Evolutionary conservation across 2,113 vertebrate species (phyloP), one percentile per base, ranked within the genome.

Genomic region (Burhinus oedicnemus): DNA sequence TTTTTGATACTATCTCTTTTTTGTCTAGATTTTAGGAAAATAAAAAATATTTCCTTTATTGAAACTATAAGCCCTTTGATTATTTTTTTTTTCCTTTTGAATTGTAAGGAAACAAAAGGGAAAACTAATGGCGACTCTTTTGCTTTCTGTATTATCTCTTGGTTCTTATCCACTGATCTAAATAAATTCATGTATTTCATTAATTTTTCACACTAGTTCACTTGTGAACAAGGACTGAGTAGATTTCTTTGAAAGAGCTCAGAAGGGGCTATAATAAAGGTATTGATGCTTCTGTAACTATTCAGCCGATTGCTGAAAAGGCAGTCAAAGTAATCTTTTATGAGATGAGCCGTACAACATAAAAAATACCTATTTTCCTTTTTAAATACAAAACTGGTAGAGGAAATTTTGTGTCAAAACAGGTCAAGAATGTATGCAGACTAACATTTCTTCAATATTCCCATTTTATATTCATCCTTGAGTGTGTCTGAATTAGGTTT

Each of bases 1-100:
- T 47, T 57, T 62, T 78, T 66, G 1, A 21, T 68, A 13, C 18
- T n/a, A 2, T 49, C 2, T 64, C 2, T 5, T 1, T 5, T n/a
- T 89, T 36, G 8, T 40, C 7, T 51, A 27, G 9, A 29, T 90
- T 75, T 83, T 58, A 51, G 79, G 47, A 23, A 78, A 88, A 58
- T 58, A n/a, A 62, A 29, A 4, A 45, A 1, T 60, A 26, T 72
- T 79, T 81, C 9, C 20, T 87, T 38, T 27, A 16, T 2, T 91
- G n/a, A 64, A 83, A 58, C 5, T 15, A 1, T 23, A 70, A 77
- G n/a, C 6, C 5, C 6, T 83, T 87, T 36, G 3, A 15, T 45
- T n/a, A 58, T 30, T 85, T 64, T 30, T 85, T 42, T 7, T 4
- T 4, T 2, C 13, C 5, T 36, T 58, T 62, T 75, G 42, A 83